Evolutionary conservation across 2,113 vertebrate species (phyloP), one percentile per base, ranked within the genome.

Genomic region (Tylochromis polylepis): DNA sequence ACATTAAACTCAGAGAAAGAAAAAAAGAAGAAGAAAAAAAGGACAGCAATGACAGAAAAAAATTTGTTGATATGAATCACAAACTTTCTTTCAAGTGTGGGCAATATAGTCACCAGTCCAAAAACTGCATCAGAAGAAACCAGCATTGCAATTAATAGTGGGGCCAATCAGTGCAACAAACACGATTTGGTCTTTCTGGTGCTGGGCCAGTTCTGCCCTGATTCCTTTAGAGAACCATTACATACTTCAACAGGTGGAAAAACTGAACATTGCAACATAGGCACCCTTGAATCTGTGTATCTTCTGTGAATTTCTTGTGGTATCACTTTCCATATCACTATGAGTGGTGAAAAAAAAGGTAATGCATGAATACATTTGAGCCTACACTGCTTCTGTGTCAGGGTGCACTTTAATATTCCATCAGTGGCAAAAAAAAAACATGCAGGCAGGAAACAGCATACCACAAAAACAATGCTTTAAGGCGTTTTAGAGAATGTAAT

Each of bases 21-120:
- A 18, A 0, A 9, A 6, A 15, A 43, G 1, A 0, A 15, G 15
- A 67, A 67, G 6, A 15, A 6, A 70, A 41, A 24, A 43, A 43
- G 11, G 3, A 70, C 5, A 43, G 15, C 4, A 22, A 65, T 0
- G 2, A 65, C 11, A 7, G 24, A 59, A 59, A 59, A 4, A 59
- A 59, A 31, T 3, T 20, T 22, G 11, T 22, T 70, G n/a, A 67
- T 12, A 24, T 24, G 36, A 70, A 67, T 38, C 20, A 67, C 34
- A 67, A 24, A 41, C n/a, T 0, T 59, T 16, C 24, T 59, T 56
- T 56, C 55, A 57, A 24, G 11, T 57, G n/a, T 41, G 34, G 20
- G n/a, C 62, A 67, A 4, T 46, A 15, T 3, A 70, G n/a, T 70
- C 65, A 70, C 38, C 22, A 43, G 22, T 65, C 34, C 18, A 72